phyloP scores from a whole-genome alignment of 2,797 vertebrate genomes.

The Poecilia picta region DNA sequence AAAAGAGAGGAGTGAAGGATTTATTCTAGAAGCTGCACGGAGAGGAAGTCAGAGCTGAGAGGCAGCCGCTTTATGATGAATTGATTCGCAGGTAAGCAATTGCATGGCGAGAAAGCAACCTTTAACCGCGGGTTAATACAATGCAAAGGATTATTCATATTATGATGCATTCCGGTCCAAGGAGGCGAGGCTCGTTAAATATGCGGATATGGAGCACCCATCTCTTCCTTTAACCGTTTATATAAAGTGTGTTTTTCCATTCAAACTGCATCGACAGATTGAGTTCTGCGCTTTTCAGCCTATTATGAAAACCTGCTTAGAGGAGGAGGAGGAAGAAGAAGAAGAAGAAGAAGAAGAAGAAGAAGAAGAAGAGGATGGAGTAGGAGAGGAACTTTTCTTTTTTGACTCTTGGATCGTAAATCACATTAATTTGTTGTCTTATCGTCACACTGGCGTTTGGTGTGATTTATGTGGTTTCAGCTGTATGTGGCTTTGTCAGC shows the following conservation, averaged over 20 bases:
- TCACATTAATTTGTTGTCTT: conserved; percentile 91
- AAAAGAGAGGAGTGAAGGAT: conserved; percentile 91
- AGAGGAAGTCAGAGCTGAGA: conserved; percentile 87
- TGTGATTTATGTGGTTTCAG: conserved; percentile 88
- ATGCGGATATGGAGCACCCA: conserved; percentile 63
- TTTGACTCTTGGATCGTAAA: conserved; percentile 89
- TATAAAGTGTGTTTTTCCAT: conserved; percentile 54
- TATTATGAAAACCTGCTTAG: conserved; percentile 72
- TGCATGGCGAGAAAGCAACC: conserved; percentile 91
- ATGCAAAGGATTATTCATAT: conserved; percentile 79
- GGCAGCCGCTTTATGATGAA: conserved; percentile 92
- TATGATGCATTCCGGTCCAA: conserved; percentile 88
- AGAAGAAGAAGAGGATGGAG: conserved; percentile 64
- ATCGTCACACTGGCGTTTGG: conserved; percentile 82
- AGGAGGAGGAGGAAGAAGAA: no score
- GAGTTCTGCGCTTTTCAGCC: conserved; percentile 65
- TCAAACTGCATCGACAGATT: conserved; percentile 79
- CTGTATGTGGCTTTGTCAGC: conserved; percentile 80
- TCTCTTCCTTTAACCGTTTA: conserved; percentile 42
- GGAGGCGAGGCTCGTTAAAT: conserved; percentile 85
- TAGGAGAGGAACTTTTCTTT: conserved; percentile 70
- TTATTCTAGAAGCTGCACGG: conserved; percentile 89
- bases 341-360: conserved; percentile 64
- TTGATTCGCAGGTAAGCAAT: conserved; percentile 98
- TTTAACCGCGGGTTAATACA: conserved; percentile 89